These are phyloP conservation scores for Amitus sp. DNA, from an alignment of 2,888 invertebrate genomes.

Conservation along the genomic window DNA sequence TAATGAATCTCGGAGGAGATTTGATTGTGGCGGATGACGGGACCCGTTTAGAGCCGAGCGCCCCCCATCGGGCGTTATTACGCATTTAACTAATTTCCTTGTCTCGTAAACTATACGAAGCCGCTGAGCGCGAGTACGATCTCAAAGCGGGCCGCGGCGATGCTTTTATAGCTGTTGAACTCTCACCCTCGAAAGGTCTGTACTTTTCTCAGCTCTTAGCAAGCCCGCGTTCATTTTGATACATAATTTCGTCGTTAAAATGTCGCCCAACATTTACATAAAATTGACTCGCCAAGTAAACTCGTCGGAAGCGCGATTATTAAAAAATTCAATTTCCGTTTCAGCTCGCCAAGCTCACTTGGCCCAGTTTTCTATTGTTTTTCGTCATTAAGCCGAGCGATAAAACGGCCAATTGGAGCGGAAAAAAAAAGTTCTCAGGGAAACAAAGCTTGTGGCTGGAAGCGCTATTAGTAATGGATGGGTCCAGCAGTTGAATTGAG, in stretches of 20 bases:
- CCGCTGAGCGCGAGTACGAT: slow-evolving; percentile 38
- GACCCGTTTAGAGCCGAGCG: slow-evolving; percentile 33
- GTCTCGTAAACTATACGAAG: slow-evolving; percentile 57
- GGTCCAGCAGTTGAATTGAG: too few relatives aligned
- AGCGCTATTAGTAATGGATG: slow-evolving; percentile 28
- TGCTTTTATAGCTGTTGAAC: slow-evolving; percentile 34
- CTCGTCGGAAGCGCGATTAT: background rate
- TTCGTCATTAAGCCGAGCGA: background rate
- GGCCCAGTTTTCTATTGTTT: background rate
- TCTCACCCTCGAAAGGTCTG: slow-evolving; percentile 38
- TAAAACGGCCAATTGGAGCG: background rate
- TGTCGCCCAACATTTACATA: slow-evolving; percentile 20
- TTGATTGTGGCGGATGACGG: too few relatives aligned
- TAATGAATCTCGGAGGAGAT: too few relatives aligned
- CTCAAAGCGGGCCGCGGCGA: slow-evolving; percentile 41
- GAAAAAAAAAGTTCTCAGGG: background rate
- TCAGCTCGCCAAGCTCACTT: background rate
- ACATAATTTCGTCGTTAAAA: slow-evolving; percentile 36
- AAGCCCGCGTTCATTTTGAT: slow-evolving; percentile 17
- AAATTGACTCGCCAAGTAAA: slow-evolving; percentile 1
- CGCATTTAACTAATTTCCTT: slow-evolving; percentile 61
- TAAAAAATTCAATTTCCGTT: too few relatives aligned
- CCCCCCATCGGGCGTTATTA: slow-evolving; percentile 56
- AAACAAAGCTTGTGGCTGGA: slow-evolving; percentile 10
- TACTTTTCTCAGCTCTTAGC: slow-evolving; percentile 16